Base-by-base conservation (phyloP, 2,888 invertebrate species). In the Rotaria magnacalcarata region DNA sequence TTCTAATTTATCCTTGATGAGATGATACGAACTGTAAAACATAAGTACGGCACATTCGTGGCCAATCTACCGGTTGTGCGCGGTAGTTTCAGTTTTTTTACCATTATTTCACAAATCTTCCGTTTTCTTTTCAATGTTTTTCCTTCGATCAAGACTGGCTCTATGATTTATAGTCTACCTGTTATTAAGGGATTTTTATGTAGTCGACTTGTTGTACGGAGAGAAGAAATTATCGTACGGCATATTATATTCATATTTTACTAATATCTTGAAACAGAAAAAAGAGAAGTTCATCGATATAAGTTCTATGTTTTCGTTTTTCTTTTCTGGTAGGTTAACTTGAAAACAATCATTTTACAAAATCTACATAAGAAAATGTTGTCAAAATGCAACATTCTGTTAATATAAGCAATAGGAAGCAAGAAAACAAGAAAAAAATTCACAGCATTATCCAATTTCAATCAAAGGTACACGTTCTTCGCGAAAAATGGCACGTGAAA, bases 351-450 rank as follows among this genome's bases (percentile, higher is more conserved):
- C 27, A 67, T 67, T 27, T 67, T 67, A 67, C 67, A 67, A 67
- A 67, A 67, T 67, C 67, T 67, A 67, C 67, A 67, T 67, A 67
- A 67, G 67, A 67, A 67, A 67, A 67, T 67, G 67, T 67, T 67
- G 67, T 67, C 67, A 0, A 67, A 67, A 67, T 67, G 67, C 67
- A 67, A 67, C 67, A 67, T 67, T 67, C 10, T 67, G 67, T 67
- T 67, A 67, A 67, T 67, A 67, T 60, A 67, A 67, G 67, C 34
- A 67, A 11, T 67, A 34, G 67, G 67, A 67, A 67, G 67, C 67
- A 67, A 67, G 11, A 67, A 67, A 67, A 67, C 34, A 67, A 67
- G 24, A 56, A 56, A 56, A 56, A 56, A 56, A 67, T 67, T 67
- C 67, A 67, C 67, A 67, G 67, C 67, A 67, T 67, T 67, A 67